Conservation (phyloP, 2,888 invertebrate genomes). For the Eurytoma californica region DNA sequence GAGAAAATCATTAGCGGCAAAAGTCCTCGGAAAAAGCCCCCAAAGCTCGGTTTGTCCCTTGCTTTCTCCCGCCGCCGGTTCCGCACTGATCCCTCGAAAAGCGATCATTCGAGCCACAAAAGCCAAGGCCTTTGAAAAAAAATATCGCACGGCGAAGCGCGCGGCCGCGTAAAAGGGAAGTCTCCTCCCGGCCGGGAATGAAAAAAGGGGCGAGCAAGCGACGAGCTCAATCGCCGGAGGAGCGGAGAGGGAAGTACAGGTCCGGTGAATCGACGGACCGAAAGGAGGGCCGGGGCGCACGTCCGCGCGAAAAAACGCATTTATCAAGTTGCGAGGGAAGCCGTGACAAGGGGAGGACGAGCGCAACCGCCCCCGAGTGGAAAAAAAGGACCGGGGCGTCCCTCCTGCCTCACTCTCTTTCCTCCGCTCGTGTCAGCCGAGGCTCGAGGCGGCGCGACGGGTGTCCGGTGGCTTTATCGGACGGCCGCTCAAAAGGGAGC, state of each 20-base stretch:
- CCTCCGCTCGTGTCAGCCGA: conserved; percentile 3
- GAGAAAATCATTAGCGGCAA: conserved; percentile 34
- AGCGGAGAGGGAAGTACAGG: conserved; percentile 4
- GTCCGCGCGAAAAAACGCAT: conserved; percentile 26
- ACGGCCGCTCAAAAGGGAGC: background rate
- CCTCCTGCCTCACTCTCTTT: no score
- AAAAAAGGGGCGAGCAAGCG: background rate
- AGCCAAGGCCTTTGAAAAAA: background rate
- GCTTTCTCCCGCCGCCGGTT: conserved; percentile 15
- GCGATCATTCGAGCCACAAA: conserved; percentile 17
- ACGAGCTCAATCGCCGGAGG: background rate
- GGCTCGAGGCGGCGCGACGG: conserved; percentile 50
- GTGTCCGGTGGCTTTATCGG: conserved; percentile 51
- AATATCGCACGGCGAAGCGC: background rate
- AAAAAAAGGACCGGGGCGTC: conserved; percentile 50
- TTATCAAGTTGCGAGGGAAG: conserved; percentile 43
- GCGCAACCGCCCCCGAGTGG: conserved; percentile 46
- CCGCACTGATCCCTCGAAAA: conserved; percentile 18
- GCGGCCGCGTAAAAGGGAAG: conserved; percentile 5
- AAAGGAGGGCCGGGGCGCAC: no score
- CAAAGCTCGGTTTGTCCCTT: conserved; percentile 32
- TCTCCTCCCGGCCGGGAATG: background rate
- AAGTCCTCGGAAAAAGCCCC: background rate
- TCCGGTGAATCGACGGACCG: no score
- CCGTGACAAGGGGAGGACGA: conserved; percentile 37